Evolutionary conservation across 1,140 invertebrate species (phyloP).

Genomic region (Leptinotarsa lineolata): DNA sequence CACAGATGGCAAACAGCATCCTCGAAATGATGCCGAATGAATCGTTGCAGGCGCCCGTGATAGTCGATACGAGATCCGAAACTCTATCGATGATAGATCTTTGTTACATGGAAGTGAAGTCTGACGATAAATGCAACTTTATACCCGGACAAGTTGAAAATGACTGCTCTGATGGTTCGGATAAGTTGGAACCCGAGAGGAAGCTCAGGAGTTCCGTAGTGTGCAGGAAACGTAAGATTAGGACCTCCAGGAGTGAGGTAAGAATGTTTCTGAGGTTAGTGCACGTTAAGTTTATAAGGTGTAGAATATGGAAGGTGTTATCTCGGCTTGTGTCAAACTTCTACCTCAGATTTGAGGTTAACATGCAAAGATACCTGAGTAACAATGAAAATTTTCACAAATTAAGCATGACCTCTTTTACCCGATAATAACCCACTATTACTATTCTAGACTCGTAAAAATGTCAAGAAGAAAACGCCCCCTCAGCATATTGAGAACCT

Average conservation of each 20-base stretch:
- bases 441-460: slow-evolving; percentile 24
- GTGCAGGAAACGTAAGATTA: slow-evolving; percentile 18
- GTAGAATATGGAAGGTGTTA: no score
- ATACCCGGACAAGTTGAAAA: not conserved
- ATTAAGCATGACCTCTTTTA: no score
- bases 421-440: not conserved
- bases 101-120: slow-evolving; percentile 9
- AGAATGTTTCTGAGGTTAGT: not conserved
- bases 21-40: not conserved
- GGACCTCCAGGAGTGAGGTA: slow-evolving; percentile 25
- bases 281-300: no score
- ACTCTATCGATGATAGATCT: not conserved
- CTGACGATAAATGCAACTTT: slow-evolving; percentile 20
- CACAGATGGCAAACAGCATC: slow-evolving; percentile 1
- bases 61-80: not conserved
- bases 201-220: not conserved
- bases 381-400: no score
- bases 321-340: no score
- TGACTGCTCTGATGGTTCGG: slow-evolving; percentile 5
- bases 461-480: slow-evolving; percentile 12
- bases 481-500: slow-evolving; percentile 27
- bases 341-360: no score
- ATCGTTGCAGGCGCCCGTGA: not conserved
- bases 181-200: slow-evolving; percentile 16
- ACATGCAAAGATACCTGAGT: no score